Base-by-base conservation (phyloP, 92 coral and sea anemone genomes). In the Zoanthus sansibaricus region DNA sequence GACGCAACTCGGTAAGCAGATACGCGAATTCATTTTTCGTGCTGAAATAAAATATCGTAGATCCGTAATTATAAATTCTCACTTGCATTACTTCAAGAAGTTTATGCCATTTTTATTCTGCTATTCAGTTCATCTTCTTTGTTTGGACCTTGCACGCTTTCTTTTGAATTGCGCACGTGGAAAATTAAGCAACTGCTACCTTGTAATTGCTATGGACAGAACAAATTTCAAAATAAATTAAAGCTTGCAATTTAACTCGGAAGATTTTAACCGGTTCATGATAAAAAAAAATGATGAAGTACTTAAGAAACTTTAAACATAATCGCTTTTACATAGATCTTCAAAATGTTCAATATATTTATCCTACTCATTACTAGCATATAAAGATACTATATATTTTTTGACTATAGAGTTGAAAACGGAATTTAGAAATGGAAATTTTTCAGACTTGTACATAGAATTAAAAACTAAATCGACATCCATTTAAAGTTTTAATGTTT, bases 111-210 rank as follows among this genome's bases (percentile, higher is more conserved):
- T 49, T 49, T 5, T 49, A 49, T 1, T n/a, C 8, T n/a, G 9
- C 69, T 62, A 62, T 62, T 62, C 9, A 62, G 30, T 4, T 58
- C 8, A 7, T 17, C 21, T 80, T 62, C 85, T 80, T 80, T 80
- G 85, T 80, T 71, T 80, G 4, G 16, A 21, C 49, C 42, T 59
- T 46, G 75, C 85, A 80, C 85, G 85, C 85, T 64, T 80, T 80
- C 85, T 66, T 45, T 80, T 80, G 85, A 80, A 80, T 44, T 47
- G 14, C 44, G 75, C 85, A 80, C 85, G 85, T 80, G 85, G 85
- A 70, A 20, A 49, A 56, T 61, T 14, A 51, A 25, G 42, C 12
- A 18, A 7, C 14, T 49, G 49, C 3, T 10, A 33, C 17, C 69
- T 69, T 13, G 74, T 69, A 9, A 69, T 69, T 69, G 74, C 31